Base-by-base conservation (phyloP, 2,113 vertebrate species). In the Tinamus guttatus region DNA sequence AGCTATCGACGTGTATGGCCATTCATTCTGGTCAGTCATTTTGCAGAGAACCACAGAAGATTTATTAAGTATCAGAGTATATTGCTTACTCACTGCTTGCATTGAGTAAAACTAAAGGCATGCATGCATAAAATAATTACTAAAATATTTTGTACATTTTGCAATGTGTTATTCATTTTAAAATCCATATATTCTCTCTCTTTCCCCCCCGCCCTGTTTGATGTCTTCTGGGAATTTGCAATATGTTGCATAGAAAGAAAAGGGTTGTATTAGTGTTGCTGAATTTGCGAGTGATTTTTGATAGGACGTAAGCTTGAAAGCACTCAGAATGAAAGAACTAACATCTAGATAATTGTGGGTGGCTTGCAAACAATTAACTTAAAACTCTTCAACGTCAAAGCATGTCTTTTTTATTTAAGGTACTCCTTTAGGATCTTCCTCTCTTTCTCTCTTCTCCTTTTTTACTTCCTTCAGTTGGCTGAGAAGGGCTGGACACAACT, bases 401-500 rank as follows among this genome's bases (percentile, higher is more conserved):
- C 34, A 22, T 22, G 25, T 87, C 14, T 74, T 89, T 93, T 83
- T 68, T 68, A 60, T 91, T 79, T 83, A 65, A 94, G 82, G 60
- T 88, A 51, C 41, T 90, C 69, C 87, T 96, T 67, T 86, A 96
- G 90, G 77, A 94, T 93, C 95, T 97, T 97, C 93, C 87, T 90
- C 85, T 96, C 94, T 97, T 76, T 97, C 85, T 97, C 94, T 95
- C 85, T 97, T 95, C 96, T 94, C 90, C 73, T 86, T 95, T 97
- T 81, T 91, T 58, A 92, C 93, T 95, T 95, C 94, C 94, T 90
- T 93, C 68, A 58, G 60, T 78, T 91, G 85, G 76, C 96, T 97
- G 88, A 90, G 85, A 90, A 86, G 58, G 79, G 64, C 41, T 75
- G 94, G 93, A 90, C 82, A 68, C 68, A 94, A 88, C 87, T 96